Conservation (phyloP, 2,113 vertebrate species). For the Bos javanicus region DNA sequence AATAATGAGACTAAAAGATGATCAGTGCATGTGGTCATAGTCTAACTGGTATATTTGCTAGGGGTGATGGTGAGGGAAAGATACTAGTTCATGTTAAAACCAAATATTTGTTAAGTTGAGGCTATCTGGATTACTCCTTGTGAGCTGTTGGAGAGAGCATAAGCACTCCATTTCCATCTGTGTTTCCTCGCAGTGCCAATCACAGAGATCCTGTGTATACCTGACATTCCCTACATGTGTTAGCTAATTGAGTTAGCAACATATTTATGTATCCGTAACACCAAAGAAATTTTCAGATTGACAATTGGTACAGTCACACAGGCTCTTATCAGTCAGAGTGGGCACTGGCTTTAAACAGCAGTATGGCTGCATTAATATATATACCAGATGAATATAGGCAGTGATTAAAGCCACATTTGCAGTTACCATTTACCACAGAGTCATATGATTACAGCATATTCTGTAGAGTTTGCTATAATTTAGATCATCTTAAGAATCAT, state of each 20-base stretch:
- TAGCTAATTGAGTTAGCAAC: not conserved
- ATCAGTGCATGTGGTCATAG: not conserved
- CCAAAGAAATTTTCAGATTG: not conserved
- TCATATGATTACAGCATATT: not conserved
- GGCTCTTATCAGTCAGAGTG: not conserved
- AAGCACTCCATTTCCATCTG: not conserved
- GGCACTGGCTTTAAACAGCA: not conserved
- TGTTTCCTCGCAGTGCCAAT: not conserved
- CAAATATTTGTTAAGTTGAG: slow-evolving; percentile 23
- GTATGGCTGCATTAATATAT: not conserved
- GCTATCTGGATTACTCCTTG: not conserved
- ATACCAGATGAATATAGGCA: not conserved
- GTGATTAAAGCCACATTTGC: slow-evolving; percentile 1
- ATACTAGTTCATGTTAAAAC: not conserved
- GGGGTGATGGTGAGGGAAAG: not conserved
- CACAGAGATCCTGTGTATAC: not conserved
- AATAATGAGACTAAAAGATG: not conserved
- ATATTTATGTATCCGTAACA: not conserved
- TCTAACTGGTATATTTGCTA: not conserved
- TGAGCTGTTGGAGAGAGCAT: not conserved
- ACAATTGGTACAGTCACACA: not conserved
- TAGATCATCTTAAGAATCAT: not conserved
- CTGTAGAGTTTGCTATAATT: not conserved
- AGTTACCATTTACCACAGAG: not conserved
- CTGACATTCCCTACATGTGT: not conserved